phyloP scores from a whole-genome alignment of 2,113 vertebrate species.

The Fregata magnificens region DNA sequence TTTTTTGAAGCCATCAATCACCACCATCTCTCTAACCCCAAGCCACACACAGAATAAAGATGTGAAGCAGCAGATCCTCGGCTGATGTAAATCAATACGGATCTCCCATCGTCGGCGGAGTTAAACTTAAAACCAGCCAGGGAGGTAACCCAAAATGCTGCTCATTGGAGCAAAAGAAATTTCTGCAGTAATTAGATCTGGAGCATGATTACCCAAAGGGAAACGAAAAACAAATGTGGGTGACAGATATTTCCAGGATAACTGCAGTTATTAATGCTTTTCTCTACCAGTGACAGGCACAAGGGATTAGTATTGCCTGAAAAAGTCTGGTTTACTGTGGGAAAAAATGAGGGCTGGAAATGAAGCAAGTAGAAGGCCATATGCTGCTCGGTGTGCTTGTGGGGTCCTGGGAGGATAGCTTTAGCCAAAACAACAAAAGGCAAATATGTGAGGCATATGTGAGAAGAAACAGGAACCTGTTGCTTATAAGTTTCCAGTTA shows the following conservation, averaged over 20 bases:
- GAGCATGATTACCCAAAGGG: conserved; percentile 58
- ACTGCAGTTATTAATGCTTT: conserved; percentile 68
- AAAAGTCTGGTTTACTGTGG: conserved; percentile 60
- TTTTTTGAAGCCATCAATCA: not conserved
- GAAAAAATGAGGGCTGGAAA: conserved; percentile 57
- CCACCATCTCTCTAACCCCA: not conserved
- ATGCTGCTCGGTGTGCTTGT: conserved; percentile 39
- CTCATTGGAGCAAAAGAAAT: conserved; percentile 43
- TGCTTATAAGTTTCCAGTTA: conserved; percentile 14
- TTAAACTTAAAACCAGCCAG: not conserved
- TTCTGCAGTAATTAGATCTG: conserved; percentile 65
- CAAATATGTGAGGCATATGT: conserved; percentile 51
- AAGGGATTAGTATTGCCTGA: conserved; percentile 56
- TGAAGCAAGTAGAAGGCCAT: conserved; percentile 62
- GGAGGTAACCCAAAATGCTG: conserved; percentile 22
- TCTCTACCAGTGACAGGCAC: conserved; percentile 57
- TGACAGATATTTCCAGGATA: conserved; percentile 68
- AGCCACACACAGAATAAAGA: not conserved
- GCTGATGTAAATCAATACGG: not conserved
- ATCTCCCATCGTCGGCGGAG: not conserved
- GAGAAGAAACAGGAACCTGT: conserved; percentile 50
- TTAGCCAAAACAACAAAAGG: conserved; percentile 60
- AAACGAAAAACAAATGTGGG: conserved; percentile 57
- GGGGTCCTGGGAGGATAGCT: conserved; percentile 39
- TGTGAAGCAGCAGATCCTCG: not conserved